phyloP scores from a whole-genome alignment of 1,140 invertebrate genomes.

The Gryllus bimaculatus region DNA sequence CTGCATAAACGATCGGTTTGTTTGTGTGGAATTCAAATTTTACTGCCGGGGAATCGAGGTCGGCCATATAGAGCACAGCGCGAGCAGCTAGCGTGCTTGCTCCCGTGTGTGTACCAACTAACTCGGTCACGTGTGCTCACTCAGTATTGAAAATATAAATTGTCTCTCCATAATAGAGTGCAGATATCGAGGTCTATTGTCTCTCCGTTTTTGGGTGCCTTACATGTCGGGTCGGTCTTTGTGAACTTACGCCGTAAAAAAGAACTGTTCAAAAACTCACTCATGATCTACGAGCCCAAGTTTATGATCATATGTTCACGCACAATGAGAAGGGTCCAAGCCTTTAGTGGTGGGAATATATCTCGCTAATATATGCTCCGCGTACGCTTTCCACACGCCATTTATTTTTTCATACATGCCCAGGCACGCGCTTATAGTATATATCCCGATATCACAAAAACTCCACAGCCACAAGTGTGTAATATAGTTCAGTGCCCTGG shows the following conservation, averaged over 20 bases:
- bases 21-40: neutral
- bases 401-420: neutral
- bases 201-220: neutral
- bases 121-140: neutral
- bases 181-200: neutral
- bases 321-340: neutral
- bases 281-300: too few relatives aligned
- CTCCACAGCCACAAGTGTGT: neutral
- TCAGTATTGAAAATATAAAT: neutral
- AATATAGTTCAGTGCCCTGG: neutral
- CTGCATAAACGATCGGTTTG: neutral
- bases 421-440: neutral
- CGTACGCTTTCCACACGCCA: neutral
- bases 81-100: neutral
- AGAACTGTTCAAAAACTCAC: too few relatives aligned
- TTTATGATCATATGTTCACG: too few relatives aligned
- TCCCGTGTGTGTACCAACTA: neutral
- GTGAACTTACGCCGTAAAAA: too few relatives aligned
- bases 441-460: neutral
- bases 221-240: too few relatives aligned
- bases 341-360: neutral
- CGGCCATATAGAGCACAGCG: neutral
- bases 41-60: neutral
- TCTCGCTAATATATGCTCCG: neutral
- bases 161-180: neutral